Evolutionary conservation across 2,888 invertebrate species (phyloP), one percentile per base, ranked within the genome.

Genomic region (Atethmia centrago): DNA sequence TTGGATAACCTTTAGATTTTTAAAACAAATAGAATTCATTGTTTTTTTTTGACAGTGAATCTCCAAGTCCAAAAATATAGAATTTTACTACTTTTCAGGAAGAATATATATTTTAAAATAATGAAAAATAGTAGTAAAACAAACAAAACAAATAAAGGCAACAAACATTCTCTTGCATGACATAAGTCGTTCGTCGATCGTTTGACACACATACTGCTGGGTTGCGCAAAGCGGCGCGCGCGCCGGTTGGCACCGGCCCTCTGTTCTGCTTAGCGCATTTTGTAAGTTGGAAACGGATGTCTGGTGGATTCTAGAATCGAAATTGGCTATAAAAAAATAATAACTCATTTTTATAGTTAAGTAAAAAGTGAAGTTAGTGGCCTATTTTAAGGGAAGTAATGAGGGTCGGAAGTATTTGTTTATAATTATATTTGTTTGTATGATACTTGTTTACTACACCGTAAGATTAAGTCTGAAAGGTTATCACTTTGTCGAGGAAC

Each of bases 121-220:
- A 55, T 45, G 8, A 70, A 73, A 45, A 78, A 21, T 40, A 42
- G 36, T 68, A 42, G 62, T 71, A 74, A 82, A 84, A 84, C 77
- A 82, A 86, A 83, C 74, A 87, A 85, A 87, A 85, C 78, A 86
- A 86, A 84, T 82, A 84, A 83, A 79, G 71, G 73, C 80, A 74
- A 89, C 90, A 89, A 74, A 89, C 90, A 89, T 91, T 92, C 91
- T 91, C 90, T 86, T 77, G 83, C 91, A 88, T 90, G 91, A 92
- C 92, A 91, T 90, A 92, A 89, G 91, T 85, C 90, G 89, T 88
- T 89, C 89, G 90, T 88, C 90, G 90, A 89, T 90, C 90, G 91
- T 89, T 89, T 94, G 94, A 95, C 95, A 94, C 88, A 94, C 92
- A 94, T 94, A 89, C 89, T 85, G 80, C 63, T 71, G 64, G 64